Evolutionary conservation across 2,888 invertebrate genomes (phyloP).

Genomic region (Tetramorium bicarinatum): DNA sequence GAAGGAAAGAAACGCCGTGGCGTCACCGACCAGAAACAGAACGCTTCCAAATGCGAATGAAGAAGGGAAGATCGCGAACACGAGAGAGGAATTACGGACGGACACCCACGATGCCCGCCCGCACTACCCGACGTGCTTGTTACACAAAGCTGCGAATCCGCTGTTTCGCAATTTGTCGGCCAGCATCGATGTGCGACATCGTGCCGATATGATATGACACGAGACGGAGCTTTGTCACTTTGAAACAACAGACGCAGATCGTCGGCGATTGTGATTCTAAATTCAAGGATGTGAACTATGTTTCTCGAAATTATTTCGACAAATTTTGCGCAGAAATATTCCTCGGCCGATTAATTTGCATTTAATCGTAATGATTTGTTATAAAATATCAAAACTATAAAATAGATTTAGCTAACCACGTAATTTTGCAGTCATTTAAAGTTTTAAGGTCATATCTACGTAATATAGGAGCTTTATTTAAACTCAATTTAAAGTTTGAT

Average conservation of each 20-base stretch:
- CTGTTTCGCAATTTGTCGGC: conserved; percentile 64
- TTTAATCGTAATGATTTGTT: conserved; percentile 22
- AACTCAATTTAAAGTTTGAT: background rate
- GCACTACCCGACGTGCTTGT: conserved; percentile 57
- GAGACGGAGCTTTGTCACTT: background rate
- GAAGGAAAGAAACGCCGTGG: conserved; percentile 52
- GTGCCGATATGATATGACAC: conserved; percentile 20
- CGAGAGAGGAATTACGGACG: conserved; percentile 64
- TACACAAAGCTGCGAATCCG: conserved; percentile 60
- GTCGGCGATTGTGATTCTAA: background rate
- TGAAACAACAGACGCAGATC: background rate
- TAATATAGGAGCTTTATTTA: background rate
- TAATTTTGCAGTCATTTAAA: conserved; percentile 6
- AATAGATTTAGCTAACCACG: background rate
- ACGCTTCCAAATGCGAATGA: conserved; percentile 70
- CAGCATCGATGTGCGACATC: conserved; percentile 41
- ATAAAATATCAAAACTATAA: background rate
- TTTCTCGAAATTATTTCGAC: background rate
- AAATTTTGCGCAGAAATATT: background rate
- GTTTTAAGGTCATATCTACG: background rate
- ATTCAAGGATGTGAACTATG: background rate
- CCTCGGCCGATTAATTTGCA: background rate
- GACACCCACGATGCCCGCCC: conserved; percentile 75
- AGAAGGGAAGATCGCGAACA: conserved; percentile 44
- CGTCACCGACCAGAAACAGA: conserved; percentile 72